Base-by-base conservation (phyloP, 2,113 vertebrate genomes). In the Lepidothrix coronata region DNA sequence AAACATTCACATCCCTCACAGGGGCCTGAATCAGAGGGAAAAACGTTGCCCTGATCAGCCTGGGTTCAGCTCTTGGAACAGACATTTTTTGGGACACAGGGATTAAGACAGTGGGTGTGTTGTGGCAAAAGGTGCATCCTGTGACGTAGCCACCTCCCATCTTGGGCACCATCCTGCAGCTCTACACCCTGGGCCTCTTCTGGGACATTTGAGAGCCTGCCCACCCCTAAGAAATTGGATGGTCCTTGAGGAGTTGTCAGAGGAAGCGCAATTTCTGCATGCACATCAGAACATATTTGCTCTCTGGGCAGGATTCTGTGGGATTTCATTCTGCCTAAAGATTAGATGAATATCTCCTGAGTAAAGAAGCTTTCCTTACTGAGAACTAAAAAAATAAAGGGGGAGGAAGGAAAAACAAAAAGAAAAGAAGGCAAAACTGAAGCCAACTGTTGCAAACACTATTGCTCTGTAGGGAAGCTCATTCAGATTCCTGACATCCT, bases 1-100 rank as follows among this genome's bases (percentile, higher is more conserved):
- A 94, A 41, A 61, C 27, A 37, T 91, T 91, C 17, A 2, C 91
- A 93, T 94, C 95, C 94, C 93, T 96, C 91, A 71, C 84, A 93
- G 43, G 20, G 59, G 68, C 75, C 86, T 94, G 91, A 91, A 93
- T 90, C 84, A 85, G 61, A 88, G 37, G n/a, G 31, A 52, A 62
- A 46, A 82, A 59, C 10, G 6, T 48, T 51, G 39, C 44, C 78
- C 52, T 74, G 55, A 49, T 73, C 85, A 66, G 66, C 73, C 41
- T 5, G 13, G 63, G 27, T 77, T 87, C 81, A 73, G 35, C 44
- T 77, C 24, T 28, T 37, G 31, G 35, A 61, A 54, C 6, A 2
- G 12, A 55, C 33, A 37, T 62, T 4, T 39, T n/a, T 70, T 5
- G 2, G 68, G 28, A 25, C 12, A 4, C 6, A 6, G 57, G 27